Conservation (phyloP, 2,113 vertebrate species). For the Scopus umbretta region DNA sequence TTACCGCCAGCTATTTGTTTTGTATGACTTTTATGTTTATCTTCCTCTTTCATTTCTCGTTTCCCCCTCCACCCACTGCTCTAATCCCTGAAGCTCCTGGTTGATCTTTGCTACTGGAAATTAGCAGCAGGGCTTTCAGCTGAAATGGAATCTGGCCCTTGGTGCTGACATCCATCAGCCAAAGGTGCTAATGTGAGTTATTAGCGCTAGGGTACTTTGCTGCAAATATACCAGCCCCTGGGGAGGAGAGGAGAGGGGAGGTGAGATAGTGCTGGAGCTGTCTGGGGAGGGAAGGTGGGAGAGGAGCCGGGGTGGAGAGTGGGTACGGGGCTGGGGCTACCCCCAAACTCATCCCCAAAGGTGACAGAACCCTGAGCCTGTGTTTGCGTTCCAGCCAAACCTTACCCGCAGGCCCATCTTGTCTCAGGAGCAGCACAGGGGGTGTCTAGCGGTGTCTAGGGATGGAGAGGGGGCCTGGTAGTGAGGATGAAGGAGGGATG, state of each 20-base stretch:
- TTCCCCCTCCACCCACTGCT: background rate
- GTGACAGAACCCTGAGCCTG: background rate
- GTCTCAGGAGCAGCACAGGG: background rate
- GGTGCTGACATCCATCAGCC: background rate
- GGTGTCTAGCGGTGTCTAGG: background rate
- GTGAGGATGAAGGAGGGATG: background rate
- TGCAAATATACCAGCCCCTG: background rate
- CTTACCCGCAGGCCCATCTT: no score
- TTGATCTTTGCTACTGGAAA: background rate
- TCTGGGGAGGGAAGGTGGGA: background rate
- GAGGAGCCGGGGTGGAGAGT: background rate
- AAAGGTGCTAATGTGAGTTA: background rate
- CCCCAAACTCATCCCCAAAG: background rate
- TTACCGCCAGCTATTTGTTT: conserved; percentile 58
- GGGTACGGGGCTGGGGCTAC: fast-evolving
- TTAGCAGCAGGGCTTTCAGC: background rate
- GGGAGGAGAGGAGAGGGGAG: background rate
- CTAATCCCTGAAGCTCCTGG: background rate
- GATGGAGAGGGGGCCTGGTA: background rate
- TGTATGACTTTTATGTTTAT: conserved; percentile 46
- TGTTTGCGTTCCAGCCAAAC: background rate
- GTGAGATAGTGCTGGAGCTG: no score
- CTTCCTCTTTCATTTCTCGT: background rate
- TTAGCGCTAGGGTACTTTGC: background rate
- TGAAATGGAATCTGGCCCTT: background rate